Evolutionary conservation across 2,888 invertebrate species (phyloP), one percentile per base, ranked within the genome.

Genomic region (Drosophila yooni): DNA sequence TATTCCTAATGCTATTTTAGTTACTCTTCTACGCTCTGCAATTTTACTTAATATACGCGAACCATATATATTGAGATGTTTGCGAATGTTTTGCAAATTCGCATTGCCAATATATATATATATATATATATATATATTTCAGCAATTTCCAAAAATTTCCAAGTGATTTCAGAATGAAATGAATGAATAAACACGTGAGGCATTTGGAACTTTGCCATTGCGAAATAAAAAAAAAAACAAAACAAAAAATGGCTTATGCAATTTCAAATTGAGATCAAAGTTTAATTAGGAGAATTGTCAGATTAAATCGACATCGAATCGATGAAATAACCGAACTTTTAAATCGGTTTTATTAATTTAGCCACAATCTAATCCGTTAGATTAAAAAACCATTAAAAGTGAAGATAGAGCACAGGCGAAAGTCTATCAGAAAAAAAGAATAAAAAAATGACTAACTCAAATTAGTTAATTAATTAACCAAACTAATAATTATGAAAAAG

Each of bases 101-200:
- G 58, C 43, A 54, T 67, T 67, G 56, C 21, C 40, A 54, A 46
- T 64, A 29, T 53, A n/a, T 27, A 40, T 52, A 48, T 34, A n/a
- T n/a, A 10, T 4, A 4, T 1, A n/a, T 40, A 40, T 4, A n/a
- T n/a, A n/a, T 11, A 21, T 21, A 18, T 38, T 13, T 43, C 21
- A 43, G 21, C 11, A 2, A 13, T 43, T 43, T 43, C 51, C 27
- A 27, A 34, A 71, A 43, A 53, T 46, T 62, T 71, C 43, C 58
- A 63, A 70, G 40, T 36, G 18, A 61, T 38, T 62, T 51, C 40
- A 40, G 57, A 62, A 76, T 48, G 40, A 54, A 63, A 58, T 46
- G 15, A 15, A 56, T 18, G 21, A 27, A 61, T 70, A 53, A 63
- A 81, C 82, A 89, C 89, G 88, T 87, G 89, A 83, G 67, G 34